Evolutionary conservation across 2,888 invertebrate genomes (phyloP), one percentile per base, ranked within the genome.

Genomic region (Argyresthia albistria): DNA sequence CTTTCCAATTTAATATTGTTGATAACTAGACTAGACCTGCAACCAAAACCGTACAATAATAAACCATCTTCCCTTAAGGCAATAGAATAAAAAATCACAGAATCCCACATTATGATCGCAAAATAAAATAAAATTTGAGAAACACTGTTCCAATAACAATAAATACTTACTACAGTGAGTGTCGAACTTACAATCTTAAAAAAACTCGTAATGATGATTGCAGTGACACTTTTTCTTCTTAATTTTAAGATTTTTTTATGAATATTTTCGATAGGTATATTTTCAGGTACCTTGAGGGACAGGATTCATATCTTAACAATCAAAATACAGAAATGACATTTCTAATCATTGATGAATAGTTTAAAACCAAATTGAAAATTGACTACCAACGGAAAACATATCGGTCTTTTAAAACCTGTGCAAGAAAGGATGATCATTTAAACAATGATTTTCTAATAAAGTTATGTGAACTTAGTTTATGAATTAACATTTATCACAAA

Each of bases 241-340:
- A 54, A 53, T 55, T 56, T 54, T 53, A 53, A 50, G 51, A 10
- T 37, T 8, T 7, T 15, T 56, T 58, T 53, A 60, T 64, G 61
- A 62, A 62, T 61, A 57, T 61, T 73, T 75, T 74, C 64, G 66
- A 73, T 73, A 69, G 67, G 69, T 25, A 4, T 25, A 25, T 25
- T 61, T 66, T 84, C 82, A 86, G 84, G 84, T 84, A 84, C 84
- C 83, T 76, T 78, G 69, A 69, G 76, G 80, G 82, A 77, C 76
- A 78, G 64, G 62, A 62, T 68, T 9, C 10, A 14, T 12, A 43
- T 11, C 43, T n/a, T n/a, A 25, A 25, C 25, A 25, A 25, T 25
- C 25, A 25, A 25, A 25, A 25, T 25, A 25, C 25, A 25, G 25
- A 25, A 25, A 25, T 6, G 25, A 25, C 25, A 25, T 25, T 25